A percentile compares a stretch with the other conserved stretches of the same genome.
phyloP scores from a whole-genome alignment of 2,797 vertebrate genomes.

The Anabacerthia variegaticeps region DNA sequence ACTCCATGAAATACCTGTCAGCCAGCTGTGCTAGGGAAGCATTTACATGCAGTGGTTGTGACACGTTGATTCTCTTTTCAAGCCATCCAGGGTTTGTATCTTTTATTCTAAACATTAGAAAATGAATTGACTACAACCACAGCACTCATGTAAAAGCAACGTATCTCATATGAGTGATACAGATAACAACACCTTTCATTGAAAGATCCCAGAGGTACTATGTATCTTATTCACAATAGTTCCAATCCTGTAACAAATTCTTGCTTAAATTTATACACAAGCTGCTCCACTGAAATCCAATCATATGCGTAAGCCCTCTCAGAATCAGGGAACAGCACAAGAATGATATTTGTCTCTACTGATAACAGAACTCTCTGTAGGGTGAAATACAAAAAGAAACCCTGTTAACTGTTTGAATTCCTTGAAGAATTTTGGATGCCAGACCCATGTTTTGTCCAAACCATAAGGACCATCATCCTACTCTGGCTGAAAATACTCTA shows the following conservation, averaged over 20 bases:
- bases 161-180: not conserved
- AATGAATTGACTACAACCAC: slow-evolving; percentile 20
- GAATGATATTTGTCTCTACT: not conserved
- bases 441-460: not conserved
- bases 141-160: slow-evolving; percentile 5
- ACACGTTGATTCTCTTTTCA: not conserved
- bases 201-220: not conserved
- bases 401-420: not conserved
- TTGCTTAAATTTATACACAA: slow-evolving; percentile 14
- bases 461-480: not conserved
- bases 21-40: not conserved
- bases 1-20: not conserved
- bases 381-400: not conserved
- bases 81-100: not conserved
- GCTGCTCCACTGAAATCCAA: slow-evolving; percentile 11
- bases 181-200: slow-evolving; percentile 31
- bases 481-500: not conserved
- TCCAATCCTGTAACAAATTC: not conserved
- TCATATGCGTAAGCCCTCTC: not conserved
- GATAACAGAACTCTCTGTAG: not conserved
- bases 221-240: slow-evolving; percentile 1
- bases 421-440: not conserved
- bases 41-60: not conserved
- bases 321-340: not conserved
- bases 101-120: not conserved